phyloP scores from a whole-genome alignment of 2,113 vertebrate genomes.

The Nematolebias whitei region DNA sequence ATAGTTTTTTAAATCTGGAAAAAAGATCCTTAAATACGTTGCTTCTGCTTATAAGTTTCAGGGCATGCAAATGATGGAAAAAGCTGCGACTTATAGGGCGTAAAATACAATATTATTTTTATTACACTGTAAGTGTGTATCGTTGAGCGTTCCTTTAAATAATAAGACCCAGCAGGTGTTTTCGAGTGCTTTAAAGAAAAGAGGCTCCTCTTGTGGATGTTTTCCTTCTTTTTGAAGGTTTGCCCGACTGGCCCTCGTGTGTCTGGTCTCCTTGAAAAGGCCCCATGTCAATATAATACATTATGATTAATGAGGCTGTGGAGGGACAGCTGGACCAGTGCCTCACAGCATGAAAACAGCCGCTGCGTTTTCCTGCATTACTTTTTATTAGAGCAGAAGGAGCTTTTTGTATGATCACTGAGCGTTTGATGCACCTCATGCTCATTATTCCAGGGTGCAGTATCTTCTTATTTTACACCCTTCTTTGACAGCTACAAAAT shows the following conservation, averaged over 20 bases:
- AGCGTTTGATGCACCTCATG: neutral
- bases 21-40: no score
- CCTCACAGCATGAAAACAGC: slow-evolving; percentile 56
- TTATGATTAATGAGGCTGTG: slow-evolving; percentile 76
- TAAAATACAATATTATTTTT: no score
- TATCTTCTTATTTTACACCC: neutral
- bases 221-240: slow-evolving; percentile 7
- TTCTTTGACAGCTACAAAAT: no score
- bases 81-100: no score
- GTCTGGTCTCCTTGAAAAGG: slow-evolving; percentile 39
- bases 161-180: slow-evolving; percentile 17
- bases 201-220: no score
- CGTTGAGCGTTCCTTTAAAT: slow-evolving; percentile 3
- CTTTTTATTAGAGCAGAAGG: slow-evolving; percentile 29
- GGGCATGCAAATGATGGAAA: no score
- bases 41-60: no score
- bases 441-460: neutral
- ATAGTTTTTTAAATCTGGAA: no score
- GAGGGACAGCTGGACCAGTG: slow-evolving; percentile 52
- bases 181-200: slow-evolving; percentile 18
- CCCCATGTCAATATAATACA: slow-evolving; percentile 63
- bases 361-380: slow-evolving; percentile 45
- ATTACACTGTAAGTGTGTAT: neutral
- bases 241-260: slow-evolving; percentile 30
- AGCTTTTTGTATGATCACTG: slow-evolving; percentile 1